Evolutionary conservation across 2,113 vertebrate genomes (phyloP).

Genomic region (Syngnathus scovelli): DNA sequence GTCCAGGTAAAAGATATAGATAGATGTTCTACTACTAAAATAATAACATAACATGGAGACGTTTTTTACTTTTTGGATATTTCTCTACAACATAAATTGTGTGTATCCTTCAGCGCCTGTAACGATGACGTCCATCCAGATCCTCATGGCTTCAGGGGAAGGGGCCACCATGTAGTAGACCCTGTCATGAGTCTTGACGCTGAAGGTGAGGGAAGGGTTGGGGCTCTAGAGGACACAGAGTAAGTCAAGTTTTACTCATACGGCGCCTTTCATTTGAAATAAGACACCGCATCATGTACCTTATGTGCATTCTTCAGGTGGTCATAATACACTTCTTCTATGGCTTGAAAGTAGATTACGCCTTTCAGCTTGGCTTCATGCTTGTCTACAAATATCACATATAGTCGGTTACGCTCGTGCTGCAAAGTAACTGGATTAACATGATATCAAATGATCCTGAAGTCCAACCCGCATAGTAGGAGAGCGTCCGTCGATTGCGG

Average conservation of each 20-base stretch:
- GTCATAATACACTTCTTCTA: slow-evolving; percentile 98
- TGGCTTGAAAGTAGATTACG: slow-evolving; percentile 98
- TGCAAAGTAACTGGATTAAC: not conserved
- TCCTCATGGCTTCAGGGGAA: slow-evolving; percentile 91
- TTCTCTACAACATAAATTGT: slow-evolving; percentile 84
- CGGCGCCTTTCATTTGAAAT: not conserved
- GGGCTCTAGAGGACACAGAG: slow-evolving; percentile 75
- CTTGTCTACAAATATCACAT: slow-evolving; percentile 76
- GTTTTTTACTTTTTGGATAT: not conserved
- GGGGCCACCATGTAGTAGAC: slow-evolving; percentile 97
- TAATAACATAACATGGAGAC: not conserved
- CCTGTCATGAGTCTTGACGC: slow-evolving; percentile 92
- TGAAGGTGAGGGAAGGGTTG: slow-evolving; percentile 90
- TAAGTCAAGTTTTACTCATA: not conserved
- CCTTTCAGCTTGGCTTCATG: slow-evolving; percentile 97
- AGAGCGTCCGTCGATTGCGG: slow-evolving; percentile 88
- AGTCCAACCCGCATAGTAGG: slow-evolving; percentile 83
- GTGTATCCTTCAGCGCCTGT: slow-evolving; percentile 94
- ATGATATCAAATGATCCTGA: too few species aligned
- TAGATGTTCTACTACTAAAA: not conserved
- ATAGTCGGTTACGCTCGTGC: not conserved
- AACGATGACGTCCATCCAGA: slow-evolving; percentile 99
- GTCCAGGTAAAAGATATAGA: not conserved
- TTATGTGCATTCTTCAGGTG: slow-evolving; percentile 97
- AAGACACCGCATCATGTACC: slow-evolving; percentile 58